A percentile compares a stretch with the other conserved stretches of the same genome.
phyloP scores from a whole-genome alignment of 1,140 invertebrate species.

The Marisa cornuarietis region DNA sequence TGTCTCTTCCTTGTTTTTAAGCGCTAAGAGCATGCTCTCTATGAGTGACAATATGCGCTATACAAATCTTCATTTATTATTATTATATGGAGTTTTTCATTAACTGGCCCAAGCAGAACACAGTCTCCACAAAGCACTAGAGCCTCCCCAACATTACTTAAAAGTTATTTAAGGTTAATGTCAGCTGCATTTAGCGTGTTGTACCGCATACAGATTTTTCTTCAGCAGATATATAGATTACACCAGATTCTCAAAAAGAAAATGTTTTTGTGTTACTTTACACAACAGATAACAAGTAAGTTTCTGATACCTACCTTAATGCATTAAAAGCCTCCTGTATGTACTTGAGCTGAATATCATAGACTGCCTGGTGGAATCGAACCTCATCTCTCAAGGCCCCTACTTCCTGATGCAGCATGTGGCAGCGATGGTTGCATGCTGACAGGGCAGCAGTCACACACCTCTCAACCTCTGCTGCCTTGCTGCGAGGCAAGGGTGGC shows the following conservation, averaged over 20 bases:
- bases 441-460: conserved; percentile 46
- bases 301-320: conserved; percentile 11
- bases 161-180: no score
- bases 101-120: neutral
- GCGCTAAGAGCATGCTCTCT: no score
- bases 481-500: conserved; percentile 42
- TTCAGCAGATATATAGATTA: neutral
- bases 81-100: no score
- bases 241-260: neutral
- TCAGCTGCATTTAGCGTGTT: neutral
- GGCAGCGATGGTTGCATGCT: conserved; percentile 48
- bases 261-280: neutral
- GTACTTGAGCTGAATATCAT: conserved; percentile 52
- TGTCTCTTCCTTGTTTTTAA: no score
- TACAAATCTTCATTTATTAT: no score
- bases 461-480: conserved; percentile 33
- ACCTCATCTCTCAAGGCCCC: conserved; percentile 49
- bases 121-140: neutral
- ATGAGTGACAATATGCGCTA: no score
- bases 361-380: conserved; percentile 52
- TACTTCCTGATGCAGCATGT: conserved; percentile 48
- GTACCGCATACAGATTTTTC: neutral
- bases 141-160: neutral
- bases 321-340: conserved; percentile 41
- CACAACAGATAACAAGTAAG: no score